Conservation (phyloP, 2,888 invertebrate species). For the Platerodrilus igneus region DNA sequence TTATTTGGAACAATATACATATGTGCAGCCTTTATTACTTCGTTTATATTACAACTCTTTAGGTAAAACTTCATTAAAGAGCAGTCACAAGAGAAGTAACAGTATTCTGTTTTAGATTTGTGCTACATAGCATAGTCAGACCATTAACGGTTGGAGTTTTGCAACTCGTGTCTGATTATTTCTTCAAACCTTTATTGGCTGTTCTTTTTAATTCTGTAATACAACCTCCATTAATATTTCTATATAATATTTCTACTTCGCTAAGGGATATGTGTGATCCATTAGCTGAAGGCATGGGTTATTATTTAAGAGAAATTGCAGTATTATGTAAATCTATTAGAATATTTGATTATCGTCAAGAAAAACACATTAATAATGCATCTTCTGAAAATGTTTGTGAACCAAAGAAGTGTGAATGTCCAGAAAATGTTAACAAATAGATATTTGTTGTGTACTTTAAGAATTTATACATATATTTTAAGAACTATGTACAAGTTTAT, state of each 20-base stretch:
- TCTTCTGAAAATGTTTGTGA: too few species aligned
- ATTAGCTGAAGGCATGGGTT: slow-evolving; percentile 54
- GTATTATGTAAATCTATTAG: slow-evolving; percentile 48
- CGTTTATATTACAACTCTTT: slow-evolving; percentile 58
- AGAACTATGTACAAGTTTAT: too few species aligned
- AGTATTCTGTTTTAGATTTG: slow-evolving; percentile 45
- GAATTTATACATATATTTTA: too few species aligned
- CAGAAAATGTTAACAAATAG: too few species aligned
- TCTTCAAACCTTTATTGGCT: slow-evolving; percentile 61
- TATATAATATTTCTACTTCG: slow-evolving; percentile 59
- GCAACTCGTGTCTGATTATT: slow-evolving; percentile 62
- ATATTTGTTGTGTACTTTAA: too few species aligned
- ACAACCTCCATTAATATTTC: slow-evolving; percentile 63
- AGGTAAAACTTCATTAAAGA: slow-evolving; percentile 39
- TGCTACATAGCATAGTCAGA: slow-evolving; percentile 55
- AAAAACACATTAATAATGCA: slow-evolving; percentile 4
- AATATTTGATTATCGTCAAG: slow-evolving; percentile 45
- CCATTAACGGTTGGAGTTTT: slow-evolving; percentile 58
- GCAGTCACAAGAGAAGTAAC: background rate
- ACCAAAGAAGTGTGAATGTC: too few species aligned
- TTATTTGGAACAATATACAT: slow-evolving; percentile 61
- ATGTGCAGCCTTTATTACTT: slow-evolving; percentile 55
- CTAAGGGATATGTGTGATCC: slow-evolving; percentile 60
- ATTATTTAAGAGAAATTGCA: slow-evolving; percentile 50
- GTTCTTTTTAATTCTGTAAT: slow-evolving; percentile 60